Evolutionary conservation across 2,888 invertebrate species (phyloP), one percentile per base, ranked within the genome.

Genomic region (Phrixothrix hirtus): DNA sequence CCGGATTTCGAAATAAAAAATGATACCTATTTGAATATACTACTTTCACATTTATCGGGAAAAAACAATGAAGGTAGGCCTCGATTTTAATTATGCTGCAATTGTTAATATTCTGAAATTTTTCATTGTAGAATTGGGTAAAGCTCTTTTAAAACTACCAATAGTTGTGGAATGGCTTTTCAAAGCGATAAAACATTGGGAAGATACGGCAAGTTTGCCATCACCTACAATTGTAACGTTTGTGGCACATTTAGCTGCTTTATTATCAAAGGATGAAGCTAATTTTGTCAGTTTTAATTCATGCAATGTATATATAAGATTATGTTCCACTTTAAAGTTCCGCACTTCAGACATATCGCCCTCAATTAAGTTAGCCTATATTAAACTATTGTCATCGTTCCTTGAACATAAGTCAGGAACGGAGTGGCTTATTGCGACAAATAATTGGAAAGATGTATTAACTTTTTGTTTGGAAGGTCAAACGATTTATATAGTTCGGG

Each of bases 401-500:
- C 75, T 84, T 4, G 75, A 77, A 27, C 87, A 89, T 65, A 77
- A 78, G 55, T 77, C 83, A 1, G 89, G 90, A 0, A 70, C 86
- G 17, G 74, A 78, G 16, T 89, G 86, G 84, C 75, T 89, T 2
- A 75, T 83, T n/a, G 74, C 81, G 47, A 78, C 76, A 50, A 83
- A 80, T 10, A 72, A 79, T 9, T 90, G 89, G 89, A 79, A 78
- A 51, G 79, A 84, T 60, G 80, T 88, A 16, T 72, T 88, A 2
- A 78, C 78, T 48, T 80, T 84, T 38, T 84, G 83, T 52, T 81
- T 85, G 60, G 77, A 81, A 44, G 84, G 83, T 69, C 83, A 85
- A 53, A 89, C 89, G 0, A 77, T 89, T 29, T 90, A 89, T 66
- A 83, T 89, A 6, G 80, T 84, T 0, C 79, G 84, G 27, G 85